Conservation (phyloP, 2,797 vertebrate genomes). For the Galago senegalensis region DNA sequence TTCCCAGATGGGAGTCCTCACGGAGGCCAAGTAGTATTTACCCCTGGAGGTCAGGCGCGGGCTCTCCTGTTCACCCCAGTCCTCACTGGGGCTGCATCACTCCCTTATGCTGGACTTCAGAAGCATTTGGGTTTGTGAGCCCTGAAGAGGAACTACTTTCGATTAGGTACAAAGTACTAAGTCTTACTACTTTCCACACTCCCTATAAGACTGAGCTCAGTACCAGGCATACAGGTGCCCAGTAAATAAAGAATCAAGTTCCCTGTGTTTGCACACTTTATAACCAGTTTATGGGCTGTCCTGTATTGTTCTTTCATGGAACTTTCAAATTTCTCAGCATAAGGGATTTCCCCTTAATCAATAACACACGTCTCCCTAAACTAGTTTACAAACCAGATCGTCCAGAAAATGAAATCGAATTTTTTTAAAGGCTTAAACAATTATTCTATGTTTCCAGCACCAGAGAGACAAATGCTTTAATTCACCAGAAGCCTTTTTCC, state of each 20-base stretch:
- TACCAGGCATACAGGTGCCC: background rate
- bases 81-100: rapidly evolving
- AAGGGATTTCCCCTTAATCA: background rate
- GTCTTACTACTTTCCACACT: background rate
- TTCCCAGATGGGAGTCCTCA: background rate
- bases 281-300: background rate
- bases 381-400: background rate
- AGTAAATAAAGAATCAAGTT: background rate
- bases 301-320: background rate
- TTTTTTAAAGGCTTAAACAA: background rate
- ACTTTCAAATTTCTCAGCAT: background rate
- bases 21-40: rapidly evolving
- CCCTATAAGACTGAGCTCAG: background rate
- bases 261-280: background rate
- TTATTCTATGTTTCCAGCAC: background rate
- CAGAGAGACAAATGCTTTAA: constrained; percentile 21
- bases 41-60: rapidly evolving
- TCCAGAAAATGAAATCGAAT: constrained; percentile 57
- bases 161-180: background rate
- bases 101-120: background rate
- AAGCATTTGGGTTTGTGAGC: background rate
- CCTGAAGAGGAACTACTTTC: background rate
- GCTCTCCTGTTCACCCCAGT: rapidly evolving
- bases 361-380: background rate
- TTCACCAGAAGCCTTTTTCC: constrained; percentile 13